These are phyloP conservation scores for Eilema caniola DNA, from an alignment of 2,888 invertebrate genomes.

Conservation along the genomic window DNA sequence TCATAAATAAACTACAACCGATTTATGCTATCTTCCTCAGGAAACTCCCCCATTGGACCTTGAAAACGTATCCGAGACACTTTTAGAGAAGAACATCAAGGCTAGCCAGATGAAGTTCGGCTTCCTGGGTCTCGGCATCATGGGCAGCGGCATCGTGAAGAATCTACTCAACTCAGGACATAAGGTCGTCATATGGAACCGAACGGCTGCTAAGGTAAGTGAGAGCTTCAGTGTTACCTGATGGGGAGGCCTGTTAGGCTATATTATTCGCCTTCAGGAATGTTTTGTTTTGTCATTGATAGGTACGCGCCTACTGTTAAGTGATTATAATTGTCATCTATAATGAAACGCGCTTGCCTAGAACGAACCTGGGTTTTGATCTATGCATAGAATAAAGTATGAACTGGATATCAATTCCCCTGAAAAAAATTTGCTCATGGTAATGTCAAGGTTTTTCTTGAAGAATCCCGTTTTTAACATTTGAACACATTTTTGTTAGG, in stretches of 20 bases:
- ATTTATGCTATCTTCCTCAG: constrained; percentile 75
- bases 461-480: too few species aligned
- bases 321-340: not conserved
- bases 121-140: constrained; percentile 97
- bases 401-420: too few species aligned
- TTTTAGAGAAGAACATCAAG: constrained; percentile 94
- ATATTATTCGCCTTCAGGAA: not conserved
- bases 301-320: too few species aligned
- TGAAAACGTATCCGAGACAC: constrained; percentile 91
- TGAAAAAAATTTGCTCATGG: too few species aligned
- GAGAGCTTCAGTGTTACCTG: constrained; percentile 32
- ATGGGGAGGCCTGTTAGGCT: not conserved
- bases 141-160: constrained; percentile 98
- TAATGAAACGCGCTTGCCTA: not conserved
- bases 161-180: constrained; percentile 98
- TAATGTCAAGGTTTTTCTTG: too few species aligned
- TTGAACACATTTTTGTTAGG: too few species aligned
- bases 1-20: not conserved
- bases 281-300: not conserved
- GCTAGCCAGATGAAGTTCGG: constrained; percentile 96
- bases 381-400: too few species aligned
- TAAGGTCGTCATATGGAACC: constrained; percentile 97
- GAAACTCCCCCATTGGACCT: constrained; percentile 92
- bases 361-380: not conserved
- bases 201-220: constrained; percentile 96